phyloP scores from a whole-genome alignment of 2,797 vertebrate species.

The Brotogeris chrysoptera region DNA sequence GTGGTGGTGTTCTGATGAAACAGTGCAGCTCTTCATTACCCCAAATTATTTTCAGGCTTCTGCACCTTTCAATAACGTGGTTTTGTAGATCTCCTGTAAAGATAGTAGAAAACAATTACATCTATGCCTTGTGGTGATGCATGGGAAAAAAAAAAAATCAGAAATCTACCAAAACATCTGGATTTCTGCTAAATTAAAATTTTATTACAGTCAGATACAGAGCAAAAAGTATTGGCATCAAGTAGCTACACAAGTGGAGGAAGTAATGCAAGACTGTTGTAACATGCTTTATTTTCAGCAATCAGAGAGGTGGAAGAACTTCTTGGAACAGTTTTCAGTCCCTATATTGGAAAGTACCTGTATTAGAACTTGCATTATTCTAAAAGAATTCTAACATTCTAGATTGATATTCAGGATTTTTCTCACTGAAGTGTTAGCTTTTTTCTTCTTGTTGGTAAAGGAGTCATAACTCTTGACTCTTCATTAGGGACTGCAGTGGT shows the following conservation, averaged over 20 bases:
- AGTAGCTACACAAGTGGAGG: not conserved
- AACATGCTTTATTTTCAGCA: not conserved
- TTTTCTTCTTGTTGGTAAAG: not conserved
- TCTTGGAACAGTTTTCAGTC: not conserved
- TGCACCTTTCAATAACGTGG: not conserved
- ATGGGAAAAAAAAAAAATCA: not conserved
- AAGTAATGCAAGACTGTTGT: not conserved
- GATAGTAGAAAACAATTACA: conserved; percentile 25
- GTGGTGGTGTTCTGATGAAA: not conserved
- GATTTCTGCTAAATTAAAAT: conserved; percentile 15
- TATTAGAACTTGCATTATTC: not conserved
- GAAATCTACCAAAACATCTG: not conserved
- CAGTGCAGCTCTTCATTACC: not conserved
- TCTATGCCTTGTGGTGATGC: not conserved
- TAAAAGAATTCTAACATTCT: not conserved
- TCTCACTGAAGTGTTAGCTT: not conserved
- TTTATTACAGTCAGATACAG: not conserved
- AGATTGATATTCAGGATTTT: not conserved
- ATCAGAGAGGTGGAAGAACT: not conserved
- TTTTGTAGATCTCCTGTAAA: conserved; percentile 4
- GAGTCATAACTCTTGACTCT: not conserved
- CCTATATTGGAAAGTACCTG: not conserved
- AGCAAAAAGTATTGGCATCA: not conserved
- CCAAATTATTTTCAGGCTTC: not conserved
- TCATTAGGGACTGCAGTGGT: not conserved